Percentiles rank a stretch among this genome's conserved stretches.
Evolutionary conservation across 2,113 vertebrate species (phyloP).

Genomic region (Tursiops truncatus): DNA sequence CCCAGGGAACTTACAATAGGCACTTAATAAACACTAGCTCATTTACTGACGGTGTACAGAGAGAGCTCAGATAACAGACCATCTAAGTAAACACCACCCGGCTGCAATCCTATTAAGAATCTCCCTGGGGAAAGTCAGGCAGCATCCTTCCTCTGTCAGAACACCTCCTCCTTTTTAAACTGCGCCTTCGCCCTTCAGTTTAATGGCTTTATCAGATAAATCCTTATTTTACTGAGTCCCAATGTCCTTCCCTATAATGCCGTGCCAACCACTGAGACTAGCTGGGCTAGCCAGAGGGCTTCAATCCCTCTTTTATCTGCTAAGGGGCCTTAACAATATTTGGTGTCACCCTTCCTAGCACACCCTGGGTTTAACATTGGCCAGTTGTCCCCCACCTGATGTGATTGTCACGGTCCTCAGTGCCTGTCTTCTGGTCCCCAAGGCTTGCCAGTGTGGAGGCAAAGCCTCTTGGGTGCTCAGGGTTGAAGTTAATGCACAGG

Average conservation of each 20-base stretch:
- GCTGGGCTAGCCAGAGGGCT: background rate
- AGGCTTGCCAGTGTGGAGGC: fast-evolving
- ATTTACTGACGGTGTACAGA: background rate
- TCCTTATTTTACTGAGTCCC: background rate
- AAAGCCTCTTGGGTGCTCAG: background rate
- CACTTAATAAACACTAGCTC: background rate
- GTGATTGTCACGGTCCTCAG: too few species aligned
- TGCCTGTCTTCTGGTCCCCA: background rate
- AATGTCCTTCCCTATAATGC: background rate
- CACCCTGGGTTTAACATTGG: background rate
- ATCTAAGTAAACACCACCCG: background rate
- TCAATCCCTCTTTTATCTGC: background rate
- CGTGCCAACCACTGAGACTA: background rate
- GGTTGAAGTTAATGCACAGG: background rate
- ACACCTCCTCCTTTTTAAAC: background rate
- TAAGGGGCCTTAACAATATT: background rate
- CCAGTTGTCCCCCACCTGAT: background rate
- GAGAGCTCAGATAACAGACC: background rate
- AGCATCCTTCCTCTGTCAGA: background rate
- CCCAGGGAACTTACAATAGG: background rate
- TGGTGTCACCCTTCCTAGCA: background rate
- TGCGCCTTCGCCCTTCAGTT: background rate
- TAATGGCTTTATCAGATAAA: background rate
- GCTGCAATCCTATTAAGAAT: background rate
- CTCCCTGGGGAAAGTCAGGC: background rate